These are phyloP conservation scores for Botia almorhae DNA, from an alignment of 2,797 vertebrate genomes.

Conservation along the genomic window DNA sequence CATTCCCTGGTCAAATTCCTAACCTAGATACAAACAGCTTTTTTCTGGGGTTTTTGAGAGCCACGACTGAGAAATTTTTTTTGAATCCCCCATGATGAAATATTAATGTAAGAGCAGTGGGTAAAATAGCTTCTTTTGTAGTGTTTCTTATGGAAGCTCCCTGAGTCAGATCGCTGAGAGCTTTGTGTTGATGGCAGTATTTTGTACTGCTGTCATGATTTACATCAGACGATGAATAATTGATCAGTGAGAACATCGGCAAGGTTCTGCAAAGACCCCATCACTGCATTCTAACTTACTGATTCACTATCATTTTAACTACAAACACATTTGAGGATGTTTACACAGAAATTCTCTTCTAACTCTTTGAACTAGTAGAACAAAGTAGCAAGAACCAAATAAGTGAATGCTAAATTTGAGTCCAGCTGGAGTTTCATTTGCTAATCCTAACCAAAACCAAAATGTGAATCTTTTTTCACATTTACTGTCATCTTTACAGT, in stretches of 20 bases:
- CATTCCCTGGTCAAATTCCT: slow-evolving; percentile 1
- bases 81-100: slow-evolving; percentile 13
- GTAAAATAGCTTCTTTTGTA: slow-evolving; percentile 31
- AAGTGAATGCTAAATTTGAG: too few relatives aligned
- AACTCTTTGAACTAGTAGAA: too few relatives aligned
- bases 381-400: too few relatives aligned
- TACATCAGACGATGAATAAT: slow-evolving; percentile 48
- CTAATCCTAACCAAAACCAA: too few relatives aligned
- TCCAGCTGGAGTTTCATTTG: too few relatives aligned
- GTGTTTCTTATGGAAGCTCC: slow-evolving; percentile 31
- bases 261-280: slow-evolving; percentile 28
- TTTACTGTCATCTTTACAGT: too few relatives aligned
- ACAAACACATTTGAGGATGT: not conserved
- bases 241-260: slow-evolving; percentile 37
- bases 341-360: too few relatives aligned
- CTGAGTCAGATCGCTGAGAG: not conserved
- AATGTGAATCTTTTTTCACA: too few relatives aligned
- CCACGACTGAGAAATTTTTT: not conserved
- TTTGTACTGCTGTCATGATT: slow-evolving; percentile 47
- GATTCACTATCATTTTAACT: not conserved
- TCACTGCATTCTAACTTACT: slow-evolving; percentile 11
- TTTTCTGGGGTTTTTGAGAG: not conserved
- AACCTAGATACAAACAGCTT: not conserved
- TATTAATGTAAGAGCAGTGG: slow-evolving; percentile 25
- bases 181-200: slow-evolving; percentile 36